These are phyloP conservation scores for Macrochelys suwanniensis DNA, from an alignment of 2,797 vertebrate species.

Conservation along the genomic window DNA sequence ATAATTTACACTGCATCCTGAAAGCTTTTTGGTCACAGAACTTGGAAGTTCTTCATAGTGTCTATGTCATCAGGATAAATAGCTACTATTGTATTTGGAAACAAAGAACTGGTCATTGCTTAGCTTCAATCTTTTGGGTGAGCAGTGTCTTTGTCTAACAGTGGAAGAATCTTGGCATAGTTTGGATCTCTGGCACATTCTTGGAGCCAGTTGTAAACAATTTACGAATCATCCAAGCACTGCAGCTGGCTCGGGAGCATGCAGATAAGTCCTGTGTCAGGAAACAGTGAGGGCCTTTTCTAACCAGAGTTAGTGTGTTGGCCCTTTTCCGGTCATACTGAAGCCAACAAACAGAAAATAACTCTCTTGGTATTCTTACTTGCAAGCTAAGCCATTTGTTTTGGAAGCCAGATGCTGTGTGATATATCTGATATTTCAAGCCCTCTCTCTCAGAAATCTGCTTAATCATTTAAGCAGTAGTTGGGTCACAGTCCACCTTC, in stretches of 20 bases:
- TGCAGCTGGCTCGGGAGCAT: conserved; percentile 32
- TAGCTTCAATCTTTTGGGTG: background rate
- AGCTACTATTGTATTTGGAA: conserved; percentile 8
- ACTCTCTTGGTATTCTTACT: background rate
- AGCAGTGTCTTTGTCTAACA: conserved; percentile 5
- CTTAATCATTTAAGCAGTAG: conserved; percentile 23
- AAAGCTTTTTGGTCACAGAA: background rate
- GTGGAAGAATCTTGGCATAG: conserved; percentile 6
- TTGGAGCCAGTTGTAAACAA: background rate
- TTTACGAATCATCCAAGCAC: background rate
- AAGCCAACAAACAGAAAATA: conserved; percentile 23
- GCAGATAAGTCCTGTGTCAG: background rate
- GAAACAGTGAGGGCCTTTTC: conserved; percentile 42
- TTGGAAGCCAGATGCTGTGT: background rate
- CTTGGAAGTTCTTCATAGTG: background rate
- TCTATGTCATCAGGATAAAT: background rate
- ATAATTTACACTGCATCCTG: background rate
- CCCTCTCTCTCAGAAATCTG: background rate
- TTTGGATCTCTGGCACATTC: background rate
- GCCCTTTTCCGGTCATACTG: background rate
- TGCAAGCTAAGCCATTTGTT: conserved; percentile 26
- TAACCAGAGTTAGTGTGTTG: background rate
- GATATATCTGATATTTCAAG: background rate
- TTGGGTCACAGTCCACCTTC: conserved; percentile 28
- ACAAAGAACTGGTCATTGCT: background rate